These are phyloP conservation scores for Ectemnius cavifrons DNA, from an alignment of 2,888 invertebrate species.

Conservation along the genomic window DNA sequence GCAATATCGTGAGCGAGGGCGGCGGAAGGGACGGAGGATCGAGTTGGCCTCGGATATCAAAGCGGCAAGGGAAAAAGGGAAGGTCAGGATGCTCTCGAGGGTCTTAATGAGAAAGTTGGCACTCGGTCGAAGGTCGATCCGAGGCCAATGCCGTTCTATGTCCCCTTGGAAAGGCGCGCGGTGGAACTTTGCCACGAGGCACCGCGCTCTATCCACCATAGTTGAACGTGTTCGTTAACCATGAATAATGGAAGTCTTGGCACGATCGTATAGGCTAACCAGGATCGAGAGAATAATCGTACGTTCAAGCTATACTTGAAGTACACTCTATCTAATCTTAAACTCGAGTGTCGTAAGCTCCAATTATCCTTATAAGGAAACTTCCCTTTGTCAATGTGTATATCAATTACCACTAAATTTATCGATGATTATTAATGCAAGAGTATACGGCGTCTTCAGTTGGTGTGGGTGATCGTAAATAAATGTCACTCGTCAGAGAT, in stretches of 20 bases:
- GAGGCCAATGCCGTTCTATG: too few species aligned
- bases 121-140: slow-evolving; percentile 24
- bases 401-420: too few species aligned
- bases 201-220: slow-evolving; percentile 28
- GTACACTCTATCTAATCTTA: too few species aligned
- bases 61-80: not conserved
- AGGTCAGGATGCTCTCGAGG: not conserved
- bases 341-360: too few species aligned
- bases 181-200: slow-evolving; percentile 18
- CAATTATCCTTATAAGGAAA: too few species aligned
- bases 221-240: slow-evolving; percentile 52
- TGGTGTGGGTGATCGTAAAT: too few species aligned
- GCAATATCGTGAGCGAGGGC: not conserved
- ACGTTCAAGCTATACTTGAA: not conserved
- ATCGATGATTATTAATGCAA: too few species aligned
- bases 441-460: too few species aligned
- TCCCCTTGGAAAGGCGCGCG: slow-evolving; percentile 19
- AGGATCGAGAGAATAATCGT: slow-evolving; percentile 9
- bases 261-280: slow-evolving; percentile 17
- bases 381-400: too few species aligned
- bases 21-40: not conserved
- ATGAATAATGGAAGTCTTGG: slow-evolving; percentile 67
- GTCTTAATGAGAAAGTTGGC: slow-evolving; percentile 56
- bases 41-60: not conserved
- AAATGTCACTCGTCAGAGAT: too few species aligned